Evolutionary conservation across 2,888 invertebrate species (phyloP), one percentile per base, ranked within the genome.

Genomic region (Pterostichus niger): DNA sequence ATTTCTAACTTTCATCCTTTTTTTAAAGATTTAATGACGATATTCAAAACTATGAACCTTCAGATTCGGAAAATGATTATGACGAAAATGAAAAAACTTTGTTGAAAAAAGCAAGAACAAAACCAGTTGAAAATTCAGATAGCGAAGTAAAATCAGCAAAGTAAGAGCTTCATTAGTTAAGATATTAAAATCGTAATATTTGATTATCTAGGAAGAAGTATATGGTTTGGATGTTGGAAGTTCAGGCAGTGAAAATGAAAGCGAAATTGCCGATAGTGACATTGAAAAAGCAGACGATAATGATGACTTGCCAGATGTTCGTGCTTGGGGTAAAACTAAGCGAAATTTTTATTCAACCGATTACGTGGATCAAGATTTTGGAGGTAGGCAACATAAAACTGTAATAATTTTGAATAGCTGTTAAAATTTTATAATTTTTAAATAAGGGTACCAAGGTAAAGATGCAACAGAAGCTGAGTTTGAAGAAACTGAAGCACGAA

Each of bases 251-350:
- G 91, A 92, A 84, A 88, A 92, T 84, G 90, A 91, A 89, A 90
- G 90, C 68, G 90, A 90, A 10, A 89, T 91, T 83, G 93, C 94
- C 6, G 92, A 94, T 83, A 94, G 94, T 89, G 97, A 97, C 89
- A 93, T 96, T 9, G 96, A 97, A 88, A 40, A 71, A 15, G 95
- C 94, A 0, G 91, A 92, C 33, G 93, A n/a, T n/a, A n/a, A 94
- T 86, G 93, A 93, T 88, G 93, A 94, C 87, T 90, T 97, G 84
- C 96, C 96, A 0, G 93, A 96, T 89, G 92, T 93, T 1, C 94
- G 95, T 90, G 97, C 97, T 17, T 98, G 98, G 98, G 98, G 98
- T 64, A 94, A 94, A 87, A 94, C 94, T 85, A 95, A 95, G 86
- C 92, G 91, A 83, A 92, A 93, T 46, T 98, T 94, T 89, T 98